Evolutionary conservation across 2,888 invertebrate species (phyloP).

Genomic region (Eugnorisma glareosa): DNA sequence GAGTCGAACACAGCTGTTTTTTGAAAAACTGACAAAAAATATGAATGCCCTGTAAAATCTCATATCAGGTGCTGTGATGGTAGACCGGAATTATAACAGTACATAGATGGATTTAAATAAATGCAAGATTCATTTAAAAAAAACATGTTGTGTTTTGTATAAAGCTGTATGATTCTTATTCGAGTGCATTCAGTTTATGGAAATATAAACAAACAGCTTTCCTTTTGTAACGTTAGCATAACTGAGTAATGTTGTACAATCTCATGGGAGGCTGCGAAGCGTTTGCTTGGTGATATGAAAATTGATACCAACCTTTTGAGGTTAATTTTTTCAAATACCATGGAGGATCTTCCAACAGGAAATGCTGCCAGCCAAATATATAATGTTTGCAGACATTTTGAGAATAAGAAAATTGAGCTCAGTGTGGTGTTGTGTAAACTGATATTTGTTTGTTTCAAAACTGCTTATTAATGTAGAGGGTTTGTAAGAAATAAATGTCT

Average conservation of each 20-base stretch:
- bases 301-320: conserved; percentile 14
- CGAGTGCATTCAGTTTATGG: neutral
- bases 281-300: neutral
- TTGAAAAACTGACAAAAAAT: too few species aligned
- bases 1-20: neutral
- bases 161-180: neutral
- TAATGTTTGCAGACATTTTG: neutral
- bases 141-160: neutral
- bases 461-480: neutral
- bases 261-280: conserved; percentile 2
- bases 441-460: neutral
- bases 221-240: conserved; percentile 5
- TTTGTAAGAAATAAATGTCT: neutral
- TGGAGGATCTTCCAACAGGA: conserved; percentile 8
- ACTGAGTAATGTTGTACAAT: neutral
- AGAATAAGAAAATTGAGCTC: neutral
- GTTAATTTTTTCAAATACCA: conserved; percentile 19
- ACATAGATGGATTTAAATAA: too few species aligned
- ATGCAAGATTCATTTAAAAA: neutral
- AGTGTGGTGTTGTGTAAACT: neutral
- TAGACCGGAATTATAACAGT: too few species aligned
- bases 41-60: neutral
- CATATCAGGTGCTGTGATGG: neutral
- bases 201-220: conserved; percentile 30
- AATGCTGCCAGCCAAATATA: neutral